Conservation (phyloP, 2,888 invertebrate genomes). For the Pollenia griseotomentosa region DNA sequence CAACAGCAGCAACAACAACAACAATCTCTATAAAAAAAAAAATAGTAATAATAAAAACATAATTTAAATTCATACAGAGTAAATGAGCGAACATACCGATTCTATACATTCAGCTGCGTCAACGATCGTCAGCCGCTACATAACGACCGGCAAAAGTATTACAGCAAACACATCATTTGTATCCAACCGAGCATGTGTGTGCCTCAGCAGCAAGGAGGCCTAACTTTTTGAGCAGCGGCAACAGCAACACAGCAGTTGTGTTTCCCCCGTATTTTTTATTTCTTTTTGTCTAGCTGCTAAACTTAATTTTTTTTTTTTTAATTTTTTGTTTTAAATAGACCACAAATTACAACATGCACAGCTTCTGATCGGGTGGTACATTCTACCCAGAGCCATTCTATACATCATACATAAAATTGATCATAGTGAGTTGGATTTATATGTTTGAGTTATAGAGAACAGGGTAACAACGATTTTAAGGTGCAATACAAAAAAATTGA, state of each 20-base stretch:
- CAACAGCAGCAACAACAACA: constrained; percentile 36
- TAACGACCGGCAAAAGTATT: constrained; percentile 58
- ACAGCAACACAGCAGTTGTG: constrained; percentile 50
- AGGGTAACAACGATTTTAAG: constrained; percentile 23
- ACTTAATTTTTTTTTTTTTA: constrained; percentile 5
- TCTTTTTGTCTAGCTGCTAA: constrained; percentile 1
- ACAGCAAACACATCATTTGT: constrained; percentile 60
- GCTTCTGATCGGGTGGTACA: constrained; percentile 69
- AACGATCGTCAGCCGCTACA: constrained; percentile 15
- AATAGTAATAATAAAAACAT: constrained; percentile 17
- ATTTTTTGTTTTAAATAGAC: constrained; percentile 59
- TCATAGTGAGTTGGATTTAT: constrained; percentile 16
- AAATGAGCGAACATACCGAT: constrained; percentile 54
- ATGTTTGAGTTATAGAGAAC: constrained; percentile 22
- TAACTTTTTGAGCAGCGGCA: constrained; percentile 18
- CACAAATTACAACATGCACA: constrained; percentile 71
- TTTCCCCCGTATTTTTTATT: constrained; percentile 30
- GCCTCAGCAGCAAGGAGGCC: constrained; percentile 30
- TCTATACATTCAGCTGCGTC: constrained; percentile 31
- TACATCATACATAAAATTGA: constrained; percentile 51
- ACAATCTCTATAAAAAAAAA: constrained; percentile 15
- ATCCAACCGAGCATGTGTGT: constrained; percentile 32
- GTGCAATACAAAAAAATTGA: neutral
- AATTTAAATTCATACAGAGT: constrained; percentile 58
- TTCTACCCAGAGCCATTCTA: constrained; percentile 51